Conservation (phyloP, 2,888 invertebrate species). For the Agrilus mali region DNA sequence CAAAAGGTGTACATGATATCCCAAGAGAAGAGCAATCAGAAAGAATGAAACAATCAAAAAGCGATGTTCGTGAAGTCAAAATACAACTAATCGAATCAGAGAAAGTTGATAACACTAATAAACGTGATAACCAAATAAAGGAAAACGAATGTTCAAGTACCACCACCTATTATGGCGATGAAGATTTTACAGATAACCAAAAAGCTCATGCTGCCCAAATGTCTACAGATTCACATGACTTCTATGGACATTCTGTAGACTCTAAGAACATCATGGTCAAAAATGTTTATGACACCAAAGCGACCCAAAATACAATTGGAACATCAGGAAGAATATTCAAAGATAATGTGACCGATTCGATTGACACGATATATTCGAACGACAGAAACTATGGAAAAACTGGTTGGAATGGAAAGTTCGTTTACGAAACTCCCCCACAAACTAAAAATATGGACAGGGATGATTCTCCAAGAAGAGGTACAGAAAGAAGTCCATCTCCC, state of each 20-base stretch:
- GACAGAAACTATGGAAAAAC: slow-evolving; percentile 32
- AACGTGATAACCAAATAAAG: background rate
- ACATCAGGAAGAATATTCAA: slow-evolving; percentile 35
- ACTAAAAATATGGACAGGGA: background rate
- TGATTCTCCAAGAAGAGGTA: background rate
- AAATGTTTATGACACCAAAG: slow-evolving; percentile 28
- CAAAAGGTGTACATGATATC: too few relatives aligned
- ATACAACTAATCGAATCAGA: too few relatives aligned
- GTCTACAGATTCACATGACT: slow-evolving; percentile 23
- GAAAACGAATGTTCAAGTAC: too few relatives aligned
- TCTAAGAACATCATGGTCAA: slow-evolving; percentile 22
- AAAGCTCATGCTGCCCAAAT: slow-evolving; percentile 20
- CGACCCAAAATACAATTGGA: slow-evolving; percentile 31
- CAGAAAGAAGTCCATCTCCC: too few relatives aligned
- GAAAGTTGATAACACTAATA: too few relatives aligned
- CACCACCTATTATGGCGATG: slow-evolving; percentile 18
- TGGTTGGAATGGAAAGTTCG: slow-evolving; percentile 32
- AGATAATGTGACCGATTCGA: slow-evolving; percentile 35
- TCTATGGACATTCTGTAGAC: slow-evolving; percentile 27
- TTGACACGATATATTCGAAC: slow-evolving; percentile 29
- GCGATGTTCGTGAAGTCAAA: too few relatives aligned
- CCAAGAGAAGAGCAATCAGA: slow-evolving; percentile 5
- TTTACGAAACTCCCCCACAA: slow-evolving; percentile 22
- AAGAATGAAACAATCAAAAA: background rate
- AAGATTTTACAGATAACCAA: slow-evolving; percentile 21